phyloP scores from a whole-genome alignment of 2,888 invertebrate genomes.

The Hemicrepidius hirtus region DNA sequence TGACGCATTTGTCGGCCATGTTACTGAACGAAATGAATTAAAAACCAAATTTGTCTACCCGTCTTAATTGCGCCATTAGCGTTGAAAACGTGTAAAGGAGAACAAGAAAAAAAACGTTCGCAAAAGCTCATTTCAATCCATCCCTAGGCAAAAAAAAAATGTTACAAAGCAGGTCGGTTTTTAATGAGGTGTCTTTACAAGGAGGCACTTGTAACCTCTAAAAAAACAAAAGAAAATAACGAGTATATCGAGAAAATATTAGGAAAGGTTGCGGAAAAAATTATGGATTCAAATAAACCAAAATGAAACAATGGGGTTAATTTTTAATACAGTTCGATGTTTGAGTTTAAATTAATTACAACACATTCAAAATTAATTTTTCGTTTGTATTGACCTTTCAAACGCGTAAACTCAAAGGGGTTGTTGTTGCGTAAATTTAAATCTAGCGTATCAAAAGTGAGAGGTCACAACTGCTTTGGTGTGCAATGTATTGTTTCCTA shows the following conservation, averaged over 20 bases:
- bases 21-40: constrained; percentile 8
- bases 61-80: constrained; percentile 31
- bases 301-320: background rate
- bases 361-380: constrained; percentile 19
- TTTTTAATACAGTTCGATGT: background rate
- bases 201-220: constrained; percentile 7
- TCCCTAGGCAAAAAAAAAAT: constrained; percentile 14
- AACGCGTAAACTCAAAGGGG: background rate
- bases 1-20: constrained; percentile 11
- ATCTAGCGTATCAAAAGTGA: constrained; percentile 1
- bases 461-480: constrained; percentile 1
- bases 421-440: background rate
- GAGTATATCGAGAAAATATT: constrained; percentile 7
- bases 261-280: background rate
- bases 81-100: constrained; percentile 21
- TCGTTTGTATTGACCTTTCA: background rate
- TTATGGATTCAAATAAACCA: constrained; percentile 1
- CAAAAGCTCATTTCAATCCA: constrained; percentile 13
- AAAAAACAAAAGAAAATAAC: constrained; percentile 20
- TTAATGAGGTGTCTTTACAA: constrained; percentile 25
- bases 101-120: constrained; percentile 14
- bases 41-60: constrained; percentile 28
- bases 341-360: background rate
- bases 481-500: background rate
- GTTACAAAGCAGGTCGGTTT: constrained; percentile 11